Evolutionary conservation across 2,888 invertebrate species (phyloP).

Genomic region (Cecidostiba fungosa): DNA sequence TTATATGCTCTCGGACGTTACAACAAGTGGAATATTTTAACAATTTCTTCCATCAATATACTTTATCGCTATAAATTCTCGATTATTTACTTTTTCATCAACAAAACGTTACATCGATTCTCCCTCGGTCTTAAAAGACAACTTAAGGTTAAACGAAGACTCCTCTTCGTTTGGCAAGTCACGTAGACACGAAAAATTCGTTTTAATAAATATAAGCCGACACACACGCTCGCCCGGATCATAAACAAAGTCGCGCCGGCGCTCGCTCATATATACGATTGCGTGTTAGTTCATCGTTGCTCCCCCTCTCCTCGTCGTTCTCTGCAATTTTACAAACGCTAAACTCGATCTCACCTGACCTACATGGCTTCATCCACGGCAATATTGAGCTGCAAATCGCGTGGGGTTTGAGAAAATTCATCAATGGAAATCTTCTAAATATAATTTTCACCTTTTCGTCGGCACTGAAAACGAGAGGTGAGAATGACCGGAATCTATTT

Average conservation of each 20-base stretch:
- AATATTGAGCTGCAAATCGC: conserved; percentile 21
- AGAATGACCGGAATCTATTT: neutral
- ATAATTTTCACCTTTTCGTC: neutral
- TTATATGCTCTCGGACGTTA: neutral
- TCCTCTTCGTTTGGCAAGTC: conserved; percentile 18
- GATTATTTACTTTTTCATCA: neutral
- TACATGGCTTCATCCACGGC: neutral
- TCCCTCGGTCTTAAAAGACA: neutral
- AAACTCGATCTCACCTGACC: conserved; percentile 34
- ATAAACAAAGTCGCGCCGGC: conserved; percentile 30
- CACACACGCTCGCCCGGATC: neutral
- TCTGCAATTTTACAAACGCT: conserved; percentile 37
- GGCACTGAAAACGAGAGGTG: neutral
- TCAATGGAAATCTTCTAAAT: neutral
- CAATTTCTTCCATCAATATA: neutral
- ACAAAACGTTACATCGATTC: neutral
- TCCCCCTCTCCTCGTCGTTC: neutral
- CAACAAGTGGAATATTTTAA: neutral
- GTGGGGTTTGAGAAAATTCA: conserved; percentile 7
- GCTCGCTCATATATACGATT: neutral
- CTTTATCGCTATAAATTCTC: neutral
- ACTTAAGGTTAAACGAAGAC: conserved; percentile 32
- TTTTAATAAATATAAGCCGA: conserved; percentile 3
- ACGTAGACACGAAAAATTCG: conserved; percentile 44
- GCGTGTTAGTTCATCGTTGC: conserved; percentile 31